Conservation (phyloP, 1,140 invertebrate genomes). For the Lerema accius region DNA sequence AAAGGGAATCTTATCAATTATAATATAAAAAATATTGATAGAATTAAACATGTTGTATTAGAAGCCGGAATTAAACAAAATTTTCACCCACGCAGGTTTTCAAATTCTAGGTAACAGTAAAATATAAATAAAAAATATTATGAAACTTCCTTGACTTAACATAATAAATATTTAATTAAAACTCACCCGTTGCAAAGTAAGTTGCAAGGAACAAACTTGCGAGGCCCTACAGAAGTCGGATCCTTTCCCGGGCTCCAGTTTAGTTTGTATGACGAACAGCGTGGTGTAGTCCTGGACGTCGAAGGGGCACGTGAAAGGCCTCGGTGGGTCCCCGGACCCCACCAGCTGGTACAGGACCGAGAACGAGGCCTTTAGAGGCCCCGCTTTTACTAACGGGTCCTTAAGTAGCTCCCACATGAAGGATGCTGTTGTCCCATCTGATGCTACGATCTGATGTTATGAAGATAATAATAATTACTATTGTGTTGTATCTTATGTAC, state of each 20-base stretch:
- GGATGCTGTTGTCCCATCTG: constrained; percentile 87
- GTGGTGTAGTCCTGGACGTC: constrained; percentile 87
- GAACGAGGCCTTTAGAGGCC: constrained; percentile 88
- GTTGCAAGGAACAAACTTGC: constrained; percentile 92
- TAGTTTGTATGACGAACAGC: constrained; percentile 91
- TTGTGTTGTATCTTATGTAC: too few species aligned
- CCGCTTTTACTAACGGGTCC: constrained; percentile 83
- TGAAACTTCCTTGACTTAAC: too few species aligned
- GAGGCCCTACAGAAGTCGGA: constrained; percentile 94
- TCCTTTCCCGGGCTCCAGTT: constrained; percentile 91
- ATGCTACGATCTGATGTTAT: constrained; percentile 73
- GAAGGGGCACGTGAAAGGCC: constrained; percentile 83
- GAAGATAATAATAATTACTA: too few species aligned
- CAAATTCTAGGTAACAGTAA: too few species aligned
- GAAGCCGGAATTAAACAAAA: too few species aligned
- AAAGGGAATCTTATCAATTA: too few species aligned
- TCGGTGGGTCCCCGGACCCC: constrained; percentile 76
- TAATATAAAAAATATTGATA: too few species aligned
- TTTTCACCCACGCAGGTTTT: too few species aligned
- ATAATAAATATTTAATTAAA: too few species aligned
- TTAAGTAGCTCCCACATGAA: constrained; percentile 93
- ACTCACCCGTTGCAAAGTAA: constrained; percentile 82
- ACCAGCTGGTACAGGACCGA: constrained; percentile 85
- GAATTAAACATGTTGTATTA: too few species aligned
- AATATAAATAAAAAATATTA: too few species aligned